Evolutionary conservation across 2,113 vertebrate genomes (phyloP).

Genomic region (Gobio gobio): DNA sequence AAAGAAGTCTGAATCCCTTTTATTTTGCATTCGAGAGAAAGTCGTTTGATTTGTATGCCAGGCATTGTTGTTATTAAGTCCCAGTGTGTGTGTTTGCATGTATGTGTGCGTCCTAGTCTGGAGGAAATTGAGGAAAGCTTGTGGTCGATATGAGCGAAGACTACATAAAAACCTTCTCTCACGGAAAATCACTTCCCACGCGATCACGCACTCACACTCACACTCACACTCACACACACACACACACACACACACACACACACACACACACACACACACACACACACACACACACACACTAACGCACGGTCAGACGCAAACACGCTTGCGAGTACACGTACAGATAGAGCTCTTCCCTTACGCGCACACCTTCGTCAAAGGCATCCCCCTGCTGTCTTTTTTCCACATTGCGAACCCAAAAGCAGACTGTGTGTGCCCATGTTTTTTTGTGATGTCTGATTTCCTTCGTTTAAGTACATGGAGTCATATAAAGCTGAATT

Average conservation of each 20-base stretch:
- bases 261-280: constrained; percentile 44
- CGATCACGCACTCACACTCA: constrained; percentile 51
- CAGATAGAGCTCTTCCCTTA: constrained; percentile 21
- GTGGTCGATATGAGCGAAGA: constrained; percentile 72
- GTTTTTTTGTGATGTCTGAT: constrained; percentile 50
- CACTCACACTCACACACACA: constrained; percentile 44
- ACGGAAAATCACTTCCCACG: constrained; percentile 76
- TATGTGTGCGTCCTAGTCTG: constrained; percentile 61
- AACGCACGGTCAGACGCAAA: constrained; percentile 33
- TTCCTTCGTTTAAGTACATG: constrained; percentile 55
- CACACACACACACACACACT: constrained; percentile 48
- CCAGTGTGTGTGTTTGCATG: constrained; percentile 59
- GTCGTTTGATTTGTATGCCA: constrained; percentile 41
- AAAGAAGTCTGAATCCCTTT: background rate
- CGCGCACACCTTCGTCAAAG: constrained; percentile 45
- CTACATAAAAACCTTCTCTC: constrained; percentile 74
- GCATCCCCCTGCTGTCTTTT: constrained; percentile 57
- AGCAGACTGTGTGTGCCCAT: constrained; percentile 31
- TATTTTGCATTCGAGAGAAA: background rate
- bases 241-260: constrained; percentile 49
- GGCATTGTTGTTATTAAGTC: constrained; percentile 45
- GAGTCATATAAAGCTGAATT: constrained; percentile 59
- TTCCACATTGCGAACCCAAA: constrained; percentile 51
- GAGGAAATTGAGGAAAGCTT: constrained; percentile 59
- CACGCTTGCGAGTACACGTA: background rate